A percentile compares a stretch with the other conserved stretches of the same genome.
These are phyloP conservation scores for Phengaris arion DNA, from an alignment of 2,888 invertebrate genomes.

Conservation along the genomic window DNA sequence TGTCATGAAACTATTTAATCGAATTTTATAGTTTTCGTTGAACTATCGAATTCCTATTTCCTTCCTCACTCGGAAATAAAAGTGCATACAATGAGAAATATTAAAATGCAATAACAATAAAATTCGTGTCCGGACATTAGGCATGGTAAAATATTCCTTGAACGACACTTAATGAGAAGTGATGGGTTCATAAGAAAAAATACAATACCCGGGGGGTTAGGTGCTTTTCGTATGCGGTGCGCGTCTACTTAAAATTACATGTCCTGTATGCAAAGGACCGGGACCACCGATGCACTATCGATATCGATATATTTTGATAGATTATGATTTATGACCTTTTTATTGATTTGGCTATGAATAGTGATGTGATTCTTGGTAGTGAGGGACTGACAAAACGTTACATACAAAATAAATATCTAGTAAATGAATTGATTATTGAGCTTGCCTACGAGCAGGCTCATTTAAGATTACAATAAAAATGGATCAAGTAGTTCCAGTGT, in stretches of 20 bases:
- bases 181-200: constrained; percentile 78
- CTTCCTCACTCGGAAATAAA: constrained; percentile 70
- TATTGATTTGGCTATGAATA: not conserved
- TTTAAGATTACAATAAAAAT: no score
- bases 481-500: no score
- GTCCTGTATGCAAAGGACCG: constrained; percentile 64
- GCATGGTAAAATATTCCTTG: constrained; percentile 77
- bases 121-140: constrained; percentile 78
- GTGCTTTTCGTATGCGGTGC: constrained; percentile 67
- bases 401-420: no score
- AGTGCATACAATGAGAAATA: constrained; percentile 70
- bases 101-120: constrained; percentile 80
- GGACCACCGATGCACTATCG: constrained; percentile 24
- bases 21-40: constrained; percentile 39
- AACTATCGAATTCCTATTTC: constrained; percentile 48
- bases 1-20: not conserved
- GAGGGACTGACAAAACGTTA: not conserved
- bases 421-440: no score
- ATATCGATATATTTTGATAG: not conserved
- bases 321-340: not conserved
- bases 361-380: not conserved
- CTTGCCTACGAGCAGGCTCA: no score
- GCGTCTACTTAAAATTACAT: constrained; percentile 69
- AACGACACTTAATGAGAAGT: constrained; percentile 79
- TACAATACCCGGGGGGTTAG: constrained; percentile 62